These are phyloP conservation scores for Delia radicum DNA, from an alignment of 1,140 invertebrate species.

Conservation along the genomic window DNA sequence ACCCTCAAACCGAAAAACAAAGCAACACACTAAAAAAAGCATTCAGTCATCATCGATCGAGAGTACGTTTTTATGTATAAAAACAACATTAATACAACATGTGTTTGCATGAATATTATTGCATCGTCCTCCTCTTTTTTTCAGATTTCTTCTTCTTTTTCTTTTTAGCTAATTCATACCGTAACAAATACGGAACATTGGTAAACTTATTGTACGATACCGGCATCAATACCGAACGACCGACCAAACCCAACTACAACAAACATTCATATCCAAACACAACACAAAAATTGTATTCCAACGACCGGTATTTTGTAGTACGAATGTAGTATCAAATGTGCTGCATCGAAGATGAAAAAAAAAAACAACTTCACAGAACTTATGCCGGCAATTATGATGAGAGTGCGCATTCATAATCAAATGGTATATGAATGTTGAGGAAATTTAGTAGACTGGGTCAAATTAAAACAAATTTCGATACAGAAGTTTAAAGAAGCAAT, in stretches of 20 bases:
- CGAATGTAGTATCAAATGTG: not conserved
- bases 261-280: too few species aligned
- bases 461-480: too few species aligned
- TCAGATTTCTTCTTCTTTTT: not conserved
- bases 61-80: not conserved
- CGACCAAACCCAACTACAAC: not conserved
- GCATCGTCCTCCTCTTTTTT: not conserved
- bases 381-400: conserved; percentile 23
- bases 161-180: conserved; percentile 7
- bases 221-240: not conserved
- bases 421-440: conserved; percentile 9
- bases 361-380: conserved; percentile 19
- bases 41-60: not conserved
- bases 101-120: not conserved
- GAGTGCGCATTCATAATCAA: conserved; percentile 17
- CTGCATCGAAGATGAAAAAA: not conserved
- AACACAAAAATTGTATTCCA: not conserved
- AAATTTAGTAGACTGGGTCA: too few species aligned
- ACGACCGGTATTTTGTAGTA: not conserved
- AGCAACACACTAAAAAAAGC: not conserved
- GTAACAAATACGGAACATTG: conserved; percentile 16
- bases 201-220: not conserved
- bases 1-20: not conserved
- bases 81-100: conserved; percentile 5
- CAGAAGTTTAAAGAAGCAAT: too few species aligned